Conservation (phyloP, 2,888 invertebrate species). For the Tribolium freemani region DNA sequence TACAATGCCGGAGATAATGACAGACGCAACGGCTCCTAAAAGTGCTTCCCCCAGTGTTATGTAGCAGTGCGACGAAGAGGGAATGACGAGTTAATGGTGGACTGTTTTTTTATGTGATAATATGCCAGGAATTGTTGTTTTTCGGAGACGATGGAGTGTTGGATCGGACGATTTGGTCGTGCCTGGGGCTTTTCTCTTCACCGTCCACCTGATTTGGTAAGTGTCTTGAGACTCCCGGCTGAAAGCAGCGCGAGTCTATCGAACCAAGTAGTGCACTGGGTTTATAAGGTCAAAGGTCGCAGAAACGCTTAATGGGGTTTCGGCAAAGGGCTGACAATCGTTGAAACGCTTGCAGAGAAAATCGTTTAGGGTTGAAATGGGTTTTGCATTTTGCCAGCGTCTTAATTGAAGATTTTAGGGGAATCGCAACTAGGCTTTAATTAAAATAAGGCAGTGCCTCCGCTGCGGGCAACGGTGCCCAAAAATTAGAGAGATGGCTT, state of each 20-base stretch:
- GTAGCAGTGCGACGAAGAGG: not conserved
- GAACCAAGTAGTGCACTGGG: not conserved
- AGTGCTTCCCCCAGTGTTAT: not conserved
- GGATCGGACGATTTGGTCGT: slow-evolving; percentile 91
- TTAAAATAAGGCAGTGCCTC: no score
- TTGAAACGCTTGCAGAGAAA: not conserved
- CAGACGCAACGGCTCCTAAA: not conserved
- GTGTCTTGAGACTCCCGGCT: not conserved
- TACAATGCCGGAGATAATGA: not conserved
- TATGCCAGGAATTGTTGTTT: slow-evolving; percentile 90
- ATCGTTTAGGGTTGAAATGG: no score
- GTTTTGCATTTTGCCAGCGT: no score
- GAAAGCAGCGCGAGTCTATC: not conserved
- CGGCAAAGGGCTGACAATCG: not conserved
- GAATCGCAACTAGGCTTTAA: no score
- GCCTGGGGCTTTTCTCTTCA: slow-evolving; percentile 82
- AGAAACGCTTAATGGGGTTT: not conserved
- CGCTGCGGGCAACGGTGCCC: no score
- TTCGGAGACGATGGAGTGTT: slow-evolving; percentile 88
- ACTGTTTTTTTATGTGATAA: slow-evolving; percentile 24
- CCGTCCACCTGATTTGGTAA: slow-evolving; percentile 85
- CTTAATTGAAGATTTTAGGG: no score
- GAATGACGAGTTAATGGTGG: slow-evolving; percentile 18
- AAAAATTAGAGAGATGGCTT: no score
- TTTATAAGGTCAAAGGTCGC: slow-evolving; percentile 16